Percentiles rank a stretch among this genome's conserved stretches.
phyloP scores from a whole-genome alignment of 2,797 vertebrate genomes.

The Fundulus diaphanus region DNA sequence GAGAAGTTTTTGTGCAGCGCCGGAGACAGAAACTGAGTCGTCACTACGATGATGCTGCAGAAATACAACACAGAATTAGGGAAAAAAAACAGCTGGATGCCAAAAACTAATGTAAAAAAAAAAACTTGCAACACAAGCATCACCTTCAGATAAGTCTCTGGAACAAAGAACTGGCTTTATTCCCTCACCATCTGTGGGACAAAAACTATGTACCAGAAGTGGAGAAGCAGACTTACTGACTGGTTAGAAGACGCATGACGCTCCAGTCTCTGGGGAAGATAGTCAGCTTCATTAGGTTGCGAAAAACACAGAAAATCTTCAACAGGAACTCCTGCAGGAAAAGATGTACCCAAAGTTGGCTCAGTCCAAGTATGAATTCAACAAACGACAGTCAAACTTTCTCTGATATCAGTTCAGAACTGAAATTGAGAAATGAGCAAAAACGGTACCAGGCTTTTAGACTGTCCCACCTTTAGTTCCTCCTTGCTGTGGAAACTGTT shows the following conservation, averaged over 20 bases:
- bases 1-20: constrained; percentile 99
- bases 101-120: constrained; percentile 59
- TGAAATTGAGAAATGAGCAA: neutral
- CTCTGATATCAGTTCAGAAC: constrained; percentile 12
- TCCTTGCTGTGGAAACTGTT: constrained; percentile 99
- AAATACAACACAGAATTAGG: constrained; percentile 62
- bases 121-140: constrained; percentile 51
- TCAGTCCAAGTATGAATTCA: constrained; percentile 16
- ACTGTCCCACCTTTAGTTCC: constrained; percentile 88
- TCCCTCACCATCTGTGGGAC: constrained; percentile 44
- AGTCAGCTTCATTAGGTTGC: constrained; percentile 98
- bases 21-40: constrained; percentile 95
- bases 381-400: constrained; percentile 9
- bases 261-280: constrained; percentile 99
- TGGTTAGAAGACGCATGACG: constrained; percentile 97
- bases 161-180: constrained; percentile 61
- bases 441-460: neutral
- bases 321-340: constrained; percentile 91
- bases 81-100: constrained; percentile 50
- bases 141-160: constrained; percentile 62
- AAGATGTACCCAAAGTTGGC: constrained; percentile 27
- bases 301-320: constrained; percentile 99
- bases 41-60: constrained; percentile 96
- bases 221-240: constrained; percentile 87
- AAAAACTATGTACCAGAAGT: constrained; percentile 47